These are phyloP conservation scores for Aplodontia rufa DNA, from an alignment of 2,113 vertebrate species.

Conservation along the genomic window DNA sequence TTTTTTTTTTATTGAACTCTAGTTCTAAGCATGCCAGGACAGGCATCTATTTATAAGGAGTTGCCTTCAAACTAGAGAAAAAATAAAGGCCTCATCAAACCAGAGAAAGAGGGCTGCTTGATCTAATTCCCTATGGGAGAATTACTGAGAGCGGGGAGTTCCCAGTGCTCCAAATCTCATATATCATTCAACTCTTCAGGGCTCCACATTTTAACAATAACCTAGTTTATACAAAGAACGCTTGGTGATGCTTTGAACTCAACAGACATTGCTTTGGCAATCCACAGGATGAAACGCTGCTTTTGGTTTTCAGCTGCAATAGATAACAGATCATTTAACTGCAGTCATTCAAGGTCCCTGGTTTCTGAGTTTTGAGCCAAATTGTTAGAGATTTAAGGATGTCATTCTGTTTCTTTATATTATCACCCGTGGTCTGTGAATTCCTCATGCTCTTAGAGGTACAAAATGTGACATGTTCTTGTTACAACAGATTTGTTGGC, in stretches of 20 bases:
- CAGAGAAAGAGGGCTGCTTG: not conserved
- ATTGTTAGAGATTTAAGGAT: not conserved
- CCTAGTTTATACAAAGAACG: not conserved
- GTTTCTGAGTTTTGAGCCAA: conserved; percentile 5
- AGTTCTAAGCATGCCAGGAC: not conserved
- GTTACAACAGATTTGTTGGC: not conserved
- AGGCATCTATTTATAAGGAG: not conserved
- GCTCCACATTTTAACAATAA: not conserved
- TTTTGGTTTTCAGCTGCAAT: not conserved
- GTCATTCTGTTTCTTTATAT: not conserved
- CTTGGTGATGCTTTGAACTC: not conserved
- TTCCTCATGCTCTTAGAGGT: not conserved
- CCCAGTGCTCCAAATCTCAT: not conserved
- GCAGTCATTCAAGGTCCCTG: not conserved
- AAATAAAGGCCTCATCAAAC: not conserved
- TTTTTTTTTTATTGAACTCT: not conserved
- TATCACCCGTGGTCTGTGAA: not conserved
- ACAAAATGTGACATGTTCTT: not conserved
- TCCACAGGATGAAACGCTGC: not conserved
- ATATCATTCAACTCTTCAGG: not conserved
- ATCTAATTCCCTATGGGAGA: not conserved
- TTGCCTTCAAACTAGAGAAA: not conserved
- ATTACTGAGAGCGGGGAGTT: not conserved
- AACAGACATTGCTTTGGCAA: not conserved
- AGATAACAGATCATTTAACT: not conserved